Conservation (phyloP, 1,140 invertebrate species). For the Rhagoletis zephyria region DNA sequence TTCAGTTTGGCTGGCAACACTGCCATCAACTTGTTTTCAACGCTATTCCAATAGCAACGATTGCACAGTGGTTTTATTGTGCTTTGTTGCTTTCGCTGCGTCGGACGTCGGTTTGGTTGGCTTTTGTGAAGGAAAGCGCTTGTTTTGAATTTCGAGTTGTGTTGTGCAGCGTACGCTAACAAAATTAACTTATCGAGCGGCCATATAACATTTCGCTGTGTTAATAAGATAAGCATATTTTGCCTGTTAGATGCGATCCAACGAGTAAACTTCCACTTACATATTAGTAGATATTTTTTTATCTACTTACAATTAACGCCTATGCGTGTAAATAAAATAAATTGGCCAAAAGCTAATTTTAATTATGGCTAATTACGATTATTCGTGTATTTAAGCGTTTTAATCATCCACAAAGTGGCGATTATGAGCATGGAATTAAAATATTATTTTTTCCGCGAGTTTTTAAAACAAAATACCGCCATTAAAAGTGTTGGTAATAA, state of each 20-base stretch:
- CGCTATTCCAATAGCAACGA: conserved; percentile 46
- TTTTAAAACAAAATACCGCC: background rate
- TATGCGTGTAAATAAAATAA: background rate
- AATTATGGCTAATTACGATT: background rate
- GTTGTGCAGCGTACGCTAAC: background rate
- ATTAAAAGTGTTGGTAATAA: background rate
- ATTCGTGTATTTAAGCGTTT: background rate
- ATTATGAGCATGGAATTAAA: background rate
- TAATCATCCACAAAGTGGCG: background rate
- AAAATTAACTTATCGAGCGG: background rate
- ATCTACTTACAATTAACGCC: too few relatives aligned
- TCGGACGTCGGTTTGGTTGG: background rate
- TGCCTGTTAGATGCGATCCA: too few relatives aligned
- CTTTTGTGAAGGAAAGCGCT: background rate
- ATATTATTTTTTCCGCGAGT: background rate
- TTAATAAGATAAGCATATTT: too few relatives aligned
- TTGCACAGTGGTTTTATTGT: conserved; percentile 17
- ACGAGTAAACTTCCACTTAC: too few relatives aligned
- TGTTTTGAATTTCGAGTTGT: conserved; percentile 34
- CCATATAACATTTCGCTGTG: background rate
- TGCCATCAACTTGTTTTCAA: background rate
- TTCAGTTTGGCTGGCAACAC: background rate
- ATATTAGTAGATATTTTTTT: too few relatives aligned
- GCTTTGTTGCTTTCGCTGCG: conserved; percentile 31
- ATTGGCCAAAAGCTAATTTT: background rate